Conservation (phyloP, 2,113 vertebrate species). For the Myocastor coypus region DNA sequence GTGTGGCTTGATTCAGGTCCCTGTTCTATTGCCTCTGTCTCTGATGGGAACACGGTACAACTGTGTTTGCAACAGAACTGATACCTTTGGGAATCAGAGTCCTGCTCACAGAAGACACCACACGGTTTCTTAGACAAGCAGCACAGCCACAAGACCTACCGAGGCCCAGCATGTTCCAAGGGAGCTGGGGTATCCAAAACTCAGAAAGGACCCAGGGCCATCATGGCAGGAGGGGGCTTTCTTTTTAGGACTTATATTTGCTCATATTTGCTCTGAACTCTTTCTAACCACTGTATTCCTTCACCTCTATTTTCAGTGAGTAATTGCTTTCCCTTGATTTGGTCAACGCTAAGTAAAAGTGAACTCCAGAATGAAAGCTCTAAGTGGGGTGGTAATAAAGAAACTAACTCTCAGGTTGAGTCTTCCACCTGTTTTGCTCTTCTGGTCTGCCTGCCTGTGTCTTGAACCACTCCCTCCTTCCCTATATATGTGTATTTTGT, state of each 20-base stretch:
- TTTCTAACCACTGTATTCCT: neutral
- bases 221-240: neutral
- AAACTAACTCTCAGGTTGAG: neutral
- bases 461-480: neutral
- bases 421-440: neutral
- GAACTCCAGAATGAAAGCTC: neutral
- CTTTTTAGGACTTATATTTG: neutral
- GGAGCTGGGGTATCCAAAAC: neutral
- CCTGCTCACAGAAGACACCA: neutral
- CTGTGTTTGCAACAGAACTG: neutral
- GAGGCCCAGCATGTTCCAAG: neutral
- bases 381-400: neutral
- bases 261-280: slow-evolving; percentile 39
- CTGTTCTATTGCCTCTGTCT: neutral
- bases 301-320: slow-evolving; percentile 29
- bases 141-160: neutral
- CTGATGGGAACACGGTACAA: neutral
- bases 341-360: slow-evolving; percentile 7
- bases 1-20: accelerated
- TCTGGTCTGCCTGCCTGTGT: too few relatives aligned
- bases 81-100: neutral
- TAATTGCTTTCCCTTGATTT: slow-evolving; percentile 43
- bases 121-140: neutral
- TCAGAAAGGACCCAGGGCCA: neutral
- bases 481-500: too few relatives aligned